A percentile compares a stretch with the other conserved stretches of the same genome.
Evolutionary conservation across 1,140 invertebrate genomes (phyloP).

Genomic region (Tetramorium parvispinum): DNA sequence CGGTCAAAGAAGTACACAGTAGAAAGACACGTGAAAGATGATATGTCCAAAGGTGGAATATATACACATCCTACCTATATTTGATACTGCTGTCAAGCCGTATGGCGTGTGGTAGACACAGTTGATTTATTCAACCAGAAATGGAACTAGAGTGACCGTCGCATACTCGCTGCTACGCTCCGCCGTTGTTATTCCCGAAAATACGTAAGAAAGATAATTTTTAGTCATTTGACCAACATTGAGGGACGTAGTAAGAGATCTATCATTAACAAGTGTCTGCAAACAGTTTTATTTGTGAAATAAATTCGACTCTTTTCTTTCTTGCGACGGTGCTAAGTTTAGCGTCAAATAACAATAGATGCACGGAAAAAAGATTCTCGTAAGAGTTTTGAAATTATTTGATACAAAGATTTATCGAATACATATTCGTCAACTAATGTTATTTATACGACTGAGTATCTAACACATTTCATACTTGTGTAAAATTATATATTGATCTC

Average conservation of each 20-base stretch:
- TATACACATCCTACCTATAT: slow-evolving; percentile 22
- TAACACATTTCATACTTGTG: background rate
- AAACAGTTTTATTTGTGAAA: background rate
- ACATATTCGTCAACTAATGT: background rate
- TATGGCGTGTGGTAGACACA: slow-evolving; percentile 21
- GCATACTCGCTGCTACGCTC: background rate
- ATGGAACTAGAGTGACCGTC: slow-evolving; percentile 47
- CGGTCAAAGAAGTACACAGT: slow-evolving; percentile 59
- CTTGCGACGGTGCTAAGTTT: background rate
- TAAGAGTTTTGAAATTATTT: background rate
- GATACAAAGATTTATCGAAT: background rate
- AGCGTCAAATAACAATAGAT: background rate
- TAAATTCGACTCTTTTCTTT: background rate
- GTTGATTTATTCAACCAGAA: slow-evolving; percentile 58
- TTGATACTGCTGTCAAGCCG: slow-evolving; percentile 27
- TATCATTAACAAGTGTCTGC: background rate
- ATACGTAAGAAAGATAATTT: background rate
- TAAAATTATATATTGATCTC: background rate
- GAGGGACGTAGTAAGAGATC: background rate
- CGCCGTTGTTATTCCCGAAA: slow-evolving; percentile 8
- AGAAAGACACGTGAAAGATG: slow-evolving; percentile 60
- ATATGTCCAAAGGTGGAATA: slow-evolving; percentile 13
- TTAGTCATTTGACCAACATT: background rate
- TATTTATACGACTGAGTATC: background rate
- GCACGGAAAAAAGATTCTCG: background rate